Evolutionary conservation across 2,113 vertebrate species (phyloP).

Genomic region (Microtus ochrogaster): DNA sequence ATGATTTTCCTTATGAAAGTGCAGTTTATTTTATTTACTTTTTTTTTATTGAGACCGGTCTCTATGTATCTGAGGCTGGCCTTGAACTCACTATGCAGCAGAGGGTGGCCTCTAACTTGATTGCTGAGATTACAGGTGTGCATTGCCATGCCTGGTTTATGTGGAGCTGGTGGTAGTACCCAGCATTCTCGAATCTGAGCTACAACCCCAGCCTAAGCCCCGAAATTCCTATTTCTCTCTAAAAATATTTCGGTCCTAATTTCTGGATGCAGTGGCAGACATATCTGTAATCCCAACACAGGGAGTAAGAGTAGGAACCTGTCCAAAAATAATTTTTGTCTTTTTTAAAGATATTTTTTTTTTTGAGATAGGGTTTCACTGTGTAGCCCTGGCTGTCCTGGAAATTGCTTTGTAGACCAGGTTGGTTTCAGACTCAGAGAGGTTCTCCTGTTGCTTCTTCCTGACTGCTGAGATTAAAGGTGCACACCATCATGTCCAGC

Average conservation of each 20-base stretch:
- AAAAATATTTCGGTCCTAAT: background rate
- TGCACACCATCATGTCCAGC: background rate
- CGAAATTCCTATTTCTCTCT: slow-evolving; percentile 11
- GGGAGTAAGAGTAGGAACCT: background rate
- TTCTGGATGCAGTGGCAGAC: background rate
- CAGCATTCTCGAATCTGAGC: background rate
- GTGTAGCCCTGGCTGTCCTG: background rate
- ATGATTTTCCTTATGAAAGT: slow-evolving; percentile 79
- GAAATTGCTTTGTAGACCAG: background rate
- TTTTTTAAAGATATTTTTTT: background rate
- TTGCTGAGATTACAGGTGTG: background rate
- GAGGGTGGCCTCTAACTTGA: background rate
- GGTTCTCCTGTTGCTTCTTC: background rate
- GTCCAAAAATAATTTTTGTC: background rate
- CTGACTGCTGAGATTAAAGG: background rate
- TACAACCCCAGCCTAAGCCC: background rate
- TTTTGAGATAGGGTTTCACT: background rate
- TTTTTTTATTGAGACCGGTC: background rate
- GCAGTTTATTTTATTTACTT: background rate
- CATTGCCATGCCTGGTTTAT: background rate
- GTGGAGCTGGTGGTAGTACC: background rate
- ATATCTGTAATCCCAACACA: background rate
- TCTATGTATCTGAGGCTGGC: background rate
- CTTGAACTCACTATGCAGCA: background rate
- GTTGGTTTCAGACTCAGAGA: background rate